Conservation (phyloP, 2,888 invertebrate species). For the Drosophila austrosaltans region DNA sequence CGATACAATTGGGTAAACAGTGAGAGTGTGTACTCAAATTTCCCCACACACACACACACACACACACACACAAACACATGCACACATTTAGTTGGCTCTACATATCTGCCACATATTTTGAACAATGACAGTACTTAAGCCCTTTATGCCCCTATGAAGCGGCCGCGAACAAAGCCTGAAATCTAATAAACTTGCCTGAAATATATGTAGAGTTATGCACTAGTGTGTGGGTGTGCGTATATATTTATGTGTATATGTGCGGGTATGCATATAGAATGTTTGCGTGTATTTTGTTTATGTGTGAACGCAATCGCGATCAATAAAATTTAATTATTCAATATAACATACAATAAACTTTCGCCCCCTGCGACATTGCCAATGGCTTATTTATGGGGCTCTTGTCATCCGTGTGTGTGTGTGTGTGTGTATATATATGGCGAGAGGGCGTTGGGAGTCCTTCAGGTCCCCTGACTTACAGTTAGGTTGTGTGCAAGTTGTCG, state of each 20-base stretch:
- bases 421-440: conserved; percentile 1
- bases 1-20: conserved; percentile 51
- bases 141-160: conserved; percentile 52
- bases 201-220: not conserved
- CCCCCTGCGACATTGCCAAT: conserved; percentile 55
- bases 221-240: not conserved
- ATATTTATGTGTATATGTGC: conserved; percentile 11
- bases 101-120: conserved; percentile 48
- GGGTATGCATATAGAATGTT: not conserved
- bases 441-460: conserved; percentile 22
- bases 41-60: conserved; percentile 12
- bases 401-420: conserved; percentile 17
- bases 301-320: conserved; percentile 66
- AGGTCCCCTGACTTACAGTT: conserved; percentile 48
- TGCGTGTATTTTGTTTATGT: conserved; percentile 13
- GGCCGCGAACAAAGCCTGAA: conserved; percentile 54
- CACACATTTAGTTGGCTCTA: not conserved
- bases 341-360: conserved; percentile 63
- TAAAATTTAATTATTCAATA: conserved; percentile 80
- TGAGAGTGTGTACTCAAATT: not conserved
- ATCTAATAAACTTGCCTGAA: conserved; percentile 68
- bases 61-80: conserved; percentile 7
- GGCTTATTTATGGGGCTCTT: conserved; percentile 51
- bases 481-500: conserved; percentile 48
- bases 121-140: conserved; percentile 59